Percentiles rank a stretch among this genome's conserved stretches.
phyloP scores from a whole-genome alignment of 2,888 invertebrate genomes.

The Homarus gammarus region DNA sequence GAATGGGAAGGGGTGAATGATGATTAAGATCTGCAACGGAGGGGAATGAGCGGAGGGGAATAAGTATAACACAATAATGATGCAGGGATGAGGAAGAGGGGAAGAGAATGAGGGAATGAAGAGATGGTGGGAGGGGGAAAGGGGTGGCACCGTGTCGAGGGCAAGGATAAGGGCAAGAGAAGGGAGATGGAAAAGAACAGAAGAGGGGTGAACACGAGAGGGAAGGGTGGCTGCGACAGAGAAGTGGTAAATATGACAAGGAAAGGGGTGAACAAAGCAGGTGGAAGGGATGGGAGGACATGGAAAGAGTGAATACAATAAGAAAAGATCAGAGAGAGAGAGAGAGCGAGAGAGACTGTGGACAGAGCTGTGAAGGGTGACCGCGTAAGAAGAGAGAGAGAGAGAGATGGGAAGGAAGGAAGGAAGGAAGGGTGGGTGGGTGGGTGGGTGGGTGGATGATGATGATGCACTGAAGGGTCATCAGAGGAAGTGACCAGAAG shows the following conservation, averaged over 20 bases:
- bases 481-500: too few relatives aligned
- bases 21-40: slow-evolving; percentile 13
- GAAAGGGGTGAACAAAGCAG: neutral
- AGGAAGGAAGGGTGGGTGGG: too few relatives aligned
- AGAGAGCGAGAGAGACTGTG: neutral
- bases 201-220: neutral
- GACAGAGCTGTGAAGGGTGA: neutral
- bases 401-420: neutral
- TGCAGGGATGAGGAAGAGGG: neutral
- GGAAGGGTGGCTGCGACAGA: slow-evolving; percentile 4
- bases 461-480: too few relatives aligned
- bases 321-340: neutral
- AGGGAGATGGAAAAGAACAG: neutral
- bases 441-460: too few relatives aligned
- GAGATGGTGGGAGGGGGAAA: neutral
- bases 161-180: neutral
- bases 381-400: neutral
- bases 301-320: neutral
- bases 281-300: neutral
- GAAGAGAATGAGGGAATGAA: slow-evolving; percentile 13
- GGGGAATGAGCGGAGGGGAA: slow-evolving; percentile 8
- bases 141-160: neutral
- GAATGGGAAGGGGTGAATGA: slow-evolving; percentile 1
- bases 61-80: neutral
- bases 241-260: neutral